Conservation (phyloP, 2,797 vertebrate genomes). For the Hephaestus fuliginosus region DNA sequence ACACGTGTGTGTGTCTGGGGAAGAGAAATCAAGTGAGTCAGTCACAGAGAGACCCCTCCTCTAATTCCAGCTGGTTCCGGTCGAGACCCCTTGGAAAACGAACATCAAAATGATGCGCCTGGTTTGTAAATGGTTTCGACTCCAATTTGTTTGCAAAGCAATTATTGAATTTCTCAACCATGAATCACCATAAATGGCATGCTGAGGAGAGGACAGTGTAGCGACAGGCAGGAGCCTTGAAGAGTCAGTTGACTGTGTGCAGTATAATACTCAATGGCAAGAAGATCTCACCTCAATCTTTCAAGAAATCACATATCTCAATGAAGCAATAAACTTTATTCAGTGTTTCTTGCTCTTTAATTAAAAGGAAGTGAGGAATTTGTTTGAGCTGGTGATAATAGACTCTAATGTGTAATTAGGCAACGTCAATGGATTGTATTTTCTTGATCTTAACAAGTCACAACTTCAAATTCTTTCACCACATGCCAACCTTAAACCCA, state of each 20-base stretch:
- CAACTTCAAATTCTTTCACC: not conserved
- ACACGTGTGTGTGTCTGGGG: not conserved
- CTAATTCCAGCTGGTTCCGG: conserved; percentile 12
- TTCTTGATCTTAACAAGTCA: not conserved
- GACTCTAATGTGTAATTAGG: not conserved
- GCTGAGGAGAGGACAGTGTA: not conserved
- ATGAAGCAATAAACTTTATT: not conserved
- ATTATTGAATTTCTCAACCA: not conserved
- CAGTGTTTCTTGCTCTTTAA: not conserved
- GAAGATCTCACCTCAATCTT: not conserved
- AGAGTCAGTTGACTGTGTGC: not conserved
- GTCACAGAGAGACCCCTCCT: not conserved
- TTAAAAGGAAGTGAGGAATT: not conserved
- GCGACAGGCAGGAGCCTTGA: not conserved
- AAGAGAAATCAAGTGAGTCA: conserved; percentile 28
- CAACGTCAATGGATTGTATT: not conserved
- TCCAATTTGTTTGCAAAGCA: not conserved
- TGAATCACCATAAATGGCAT: not conserved
- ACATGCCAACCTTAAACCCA: not conserved
- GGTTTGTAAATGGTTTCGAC: not conserved
- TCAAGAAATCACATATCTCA: not conserved
- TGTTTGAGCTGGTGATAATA: not conserved
- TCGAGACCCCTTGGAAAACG: not conserved
- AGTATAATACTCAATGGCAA: not conserved
- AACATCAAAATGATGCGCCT: not conserved